These are phyloP conservation scores for Zele albiditarsus DNA, from an alignment of 2,888 invertebrate species.

Conservation along the genomic window DNA sequence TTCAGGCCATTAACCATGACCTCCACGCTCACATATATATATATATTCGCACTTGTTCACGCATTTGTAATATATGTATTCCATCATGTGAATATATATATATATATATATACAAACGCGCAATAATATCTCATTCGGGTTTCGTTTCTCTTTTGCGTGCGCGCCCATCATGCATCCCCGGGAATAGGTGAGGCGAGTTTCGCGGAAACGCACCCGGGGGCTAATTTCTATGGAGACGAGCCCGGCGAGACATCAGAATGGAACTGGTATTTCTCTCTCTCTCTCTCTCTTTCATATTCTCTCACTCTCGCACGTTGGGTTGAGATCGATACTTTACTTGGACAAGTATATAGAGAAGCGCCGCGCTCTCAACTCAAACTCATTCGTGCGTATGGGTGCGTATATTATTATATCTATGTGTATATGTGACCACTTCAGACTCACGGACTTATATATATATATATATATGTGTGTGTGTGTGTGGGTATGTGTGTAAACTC, in stretches of 20 bases:
- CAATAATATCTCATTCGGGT: conserved; percentile 13
- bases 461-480: conserved; percentile 22
- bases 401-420: neutral
- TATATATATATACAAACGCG: neutral
- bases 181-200: conserved; percentile 41
- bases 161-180: conserved; percentile 27
- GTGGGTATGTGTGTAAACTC: conserved; percentile 8
- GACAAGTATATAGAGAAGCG: conserved; percentile 34
- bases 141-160: conserved; percentile 28
- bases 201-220: conserved; percentile 45
- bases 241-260: conserved; percentile 46
- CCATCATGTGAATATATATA: conserved; percentile 14
- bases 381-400: conserved; percentile 21
- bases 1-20: conserved; percentile 62
- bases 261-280: conserved; percentile 32
- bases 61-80: conserved; percentile 22
- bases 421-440: conserved; percentile 28
- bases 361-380: neutral
- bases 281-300: conserved; percentile 11
- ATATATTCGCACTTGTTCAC: neutral
- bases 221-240: conserved; percentile 50
- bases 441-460: neutral
- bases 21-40: conserved; percentile 48
- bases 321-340: conserved; percentile 40
- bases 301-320: neutral